phyloP scores from a whole-genome alignment of 92 coral and sea anemone species.

The Umimayanthus kanabou region DNA sequence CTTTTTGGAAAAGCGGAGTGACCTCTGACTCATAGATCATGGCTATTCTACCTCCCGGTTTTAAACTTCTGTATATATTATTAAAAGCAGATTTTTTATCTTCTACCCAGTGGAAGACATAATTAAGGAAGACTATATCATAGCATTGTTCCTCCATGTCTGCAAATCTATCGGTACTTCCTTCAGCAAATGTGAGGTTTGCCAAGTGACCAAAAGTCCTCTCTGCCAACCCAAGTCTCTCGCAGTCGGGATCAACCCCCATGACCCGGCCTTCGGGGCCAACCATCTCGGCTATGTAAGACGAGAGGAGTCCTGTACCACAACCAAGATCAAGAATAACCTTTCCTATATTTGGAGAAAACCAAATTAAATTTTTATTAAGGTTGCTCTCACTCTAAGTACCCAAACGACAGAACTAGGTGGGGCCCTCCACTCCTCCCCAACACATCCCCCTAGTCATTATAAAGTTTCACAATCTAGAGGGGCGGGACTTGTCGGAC shows the following conservation, averaged over 20 bases:
- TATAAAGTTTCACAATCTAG: too few species aligned
- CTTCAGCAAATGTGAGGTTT: slow-evolving; percentile 2
- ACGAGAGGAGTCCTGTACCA: neutral
- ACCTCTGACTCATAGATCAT: neutral
- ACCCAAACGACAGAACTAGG: too few species aligned
- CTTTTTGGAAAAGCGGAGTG: neutral
- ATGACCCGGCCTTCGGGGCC: neutral
- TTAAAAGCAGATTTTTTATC: neutral
- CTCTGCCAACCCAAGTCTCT: neutral
- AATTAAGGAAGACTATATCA: neutral
- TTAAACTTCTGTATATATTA: neutral
- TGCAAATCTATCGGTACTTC: neutral
- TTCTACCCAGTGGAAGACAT: neutral
- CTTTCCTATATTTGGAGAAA: neutral
- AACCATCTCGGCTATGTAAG: neutral
- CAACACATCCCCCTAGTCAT: too few species aligned
- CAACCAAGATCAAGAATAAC: slow-evolving; percentile 9
- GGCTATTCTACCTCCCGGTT: slow-evolving; percentile 2
- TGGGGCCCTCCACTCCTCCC: too few species aligned
- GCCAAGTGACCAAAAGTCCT: neutral
- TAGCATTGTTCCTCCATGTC: neutral
- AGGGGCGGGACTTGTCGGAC: too few species aligned
- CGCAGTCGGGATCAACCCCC: neutral
- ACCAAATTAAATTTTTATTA: neutral
- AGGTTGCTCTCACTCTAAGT: too few species aligned